Conservation (phyloP, 2,888 invertebrate species). For the Diplazon laetatorius region DNA sequence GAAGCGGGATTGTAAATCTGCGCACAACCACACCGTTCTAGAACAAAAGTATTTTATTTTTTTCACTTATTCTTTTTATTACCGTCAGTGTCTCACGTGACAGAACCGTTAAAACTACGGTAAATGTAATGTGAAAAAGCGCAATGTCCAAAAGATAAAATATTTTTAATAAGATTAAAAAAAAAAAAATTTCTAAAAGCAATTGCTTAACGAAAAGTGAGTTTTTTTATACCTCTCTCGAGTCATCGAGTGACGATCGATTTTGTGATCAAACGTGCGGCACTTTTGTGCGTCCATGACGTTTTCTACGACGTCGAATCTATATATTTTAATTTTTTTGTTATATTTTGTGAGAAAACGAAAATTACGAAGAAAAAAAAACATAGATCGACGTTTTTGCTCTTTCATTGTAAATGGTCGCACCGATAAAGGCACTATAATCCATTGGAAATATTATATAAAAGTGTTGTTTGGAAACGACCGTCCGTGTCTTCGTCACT, state of each 20-base stretch:
- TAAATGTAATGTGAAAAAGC: constrained; percentile 47
- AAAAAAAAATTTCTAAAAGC: not conserved
- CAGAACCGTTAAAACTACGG: constrained; percentile 37
- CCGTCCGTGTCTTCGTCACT: not conserved
- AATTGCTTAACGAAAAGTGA: not conserved
- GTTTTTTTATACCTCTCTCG: too few relatives aligned
- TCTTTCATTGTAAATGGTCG: not conserved
- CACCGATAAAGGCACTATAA: not conserved
- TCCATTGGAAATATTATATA: not conserved
- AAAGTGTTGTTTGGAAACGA: constrained; percentile 13
- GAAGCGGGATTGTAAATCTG: constrained; percentile 42
- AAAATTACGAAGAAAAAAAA: not conserved
- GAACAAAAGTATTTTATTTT: constrained; percentile 30
- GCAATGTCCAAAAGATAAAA: constrained; percentile 58
- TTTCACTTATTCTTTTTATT: not conserved
- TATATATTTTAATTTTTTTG: too few relatives aligned
- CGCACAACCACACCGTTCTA: constrained; percentile 13
- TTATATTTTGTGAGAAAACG: too few relatives aligned
- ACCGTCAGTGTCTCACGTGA: constrained; percentile 26
- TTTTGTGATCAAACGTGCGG: not conserved
- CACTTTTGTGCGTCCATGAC: not conserved
- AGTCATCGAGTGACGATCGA: not conserved
- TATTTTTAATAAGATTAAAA: constrained; percentile 50
- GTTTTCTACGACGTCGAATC: too few relatives aligned
- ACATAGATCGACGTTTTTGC: not conserved